phyloP scores from a whole-genome alignment of 2,113 vertebrate genomes.

The Raja brachyura region DNA sequence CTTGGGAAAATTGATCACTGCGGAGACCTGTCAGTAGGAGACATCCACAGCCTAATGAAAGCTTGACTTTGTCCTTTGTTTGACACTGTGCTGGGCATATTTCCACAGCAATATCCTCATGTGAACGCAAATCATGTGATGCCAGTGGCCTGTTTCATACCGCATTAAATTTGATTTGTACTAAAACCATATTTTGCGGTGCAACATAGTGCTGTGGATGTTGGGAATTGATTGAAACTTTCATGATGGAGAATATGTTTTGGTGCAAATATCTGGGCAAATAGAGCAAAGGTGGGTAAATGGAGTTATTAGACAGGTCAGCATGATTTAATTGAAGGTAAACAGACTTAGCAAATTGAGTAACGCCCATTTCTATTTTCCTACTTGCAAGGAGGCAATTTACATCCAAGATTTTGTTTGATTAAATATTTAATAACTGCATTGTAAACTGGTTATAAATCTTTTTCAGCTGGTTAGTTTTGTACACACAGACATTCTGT shows the following conservation, averaged over 20 bases:
- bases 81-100: background rate
- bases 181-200: background rate
- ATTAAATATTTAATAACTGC: background rate
- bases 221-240: no score
- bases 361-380: background rate
- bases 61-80: no score
- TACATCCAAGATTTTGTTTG: background rate
- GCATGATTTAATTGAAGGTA: background rate
- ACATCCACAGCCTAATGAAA: background rate
- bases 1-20: background rate
- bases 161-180: background rate
- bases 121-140: background rate
- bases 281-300: background rate
- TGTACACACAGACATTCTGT: background rate
- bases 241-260: no score
- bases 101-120: background rate
- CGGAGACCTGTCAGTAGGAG: background rate
- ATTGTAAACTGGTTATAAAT: background rate
- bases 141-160: background rate
- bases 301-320: background rate
- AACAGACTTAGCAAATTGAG: background rate
- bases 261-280: no score
- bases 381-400: background rate
- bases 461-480: background rate
- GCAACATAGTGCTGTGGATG: constrained; percentile 21